Evolutionary conservation across 2,888 invertebrate species (phyloP).

Genomic region (Platycheirus albimanus): DNA sequence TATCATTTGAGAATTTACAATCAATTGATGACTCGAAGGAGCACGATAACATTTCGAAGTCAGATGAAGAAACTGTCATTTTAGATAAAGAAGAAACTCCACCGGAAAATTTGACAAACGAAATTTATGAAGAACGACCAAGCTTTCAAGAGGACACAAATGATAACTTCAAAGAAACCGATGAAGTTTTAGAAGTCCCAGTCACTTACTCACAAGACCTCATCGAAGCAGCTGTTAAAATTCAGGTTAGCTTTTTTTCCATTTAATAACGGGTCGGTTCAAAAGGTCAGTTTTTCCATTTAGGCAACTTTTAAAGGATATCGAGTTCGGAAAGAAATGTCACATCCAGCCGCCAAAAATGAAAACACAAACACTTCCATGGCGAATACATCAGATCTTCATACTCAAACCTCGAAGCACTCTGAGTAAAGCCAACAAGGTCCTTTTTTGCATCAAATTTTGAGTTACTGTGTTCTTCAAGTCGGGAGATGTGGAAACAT

Average conservation of each 20-base stretch:
- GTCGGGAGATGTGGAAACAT: neutral
- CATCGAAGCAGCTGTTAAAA: constrained; percentile 46
- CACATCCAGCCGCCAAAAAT: neutral
- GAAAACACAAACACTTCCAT: neutral
- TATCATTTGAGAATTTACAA: neutral
- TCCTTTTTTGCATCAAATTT: neutral
- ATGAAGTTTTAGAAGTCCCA: neutral
- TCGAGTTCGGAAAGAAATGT: constrained; percentile 31
- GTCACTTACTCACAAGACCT: constrained; percentile 1
- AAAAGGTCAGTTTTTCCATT: neutral
- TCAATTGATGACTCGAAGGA: neutral
- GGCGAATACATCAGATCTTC: too few relatives aligned
- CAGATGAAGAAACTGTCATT: neutral
- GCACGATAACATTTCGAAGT: too few relatives aligned
- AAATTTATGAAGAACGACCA: neutral
- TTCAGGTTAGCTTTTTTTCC: constrained; percentile 53
- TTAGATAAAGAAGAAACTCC: neutral
- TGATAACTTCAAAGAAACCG: neutral
- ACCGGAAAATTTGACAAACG: neutral
- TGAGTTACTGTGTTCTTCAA: neutral
- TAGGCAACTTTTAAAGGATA: constrained; percentile 40
- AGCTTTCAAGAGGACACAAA: neutral
- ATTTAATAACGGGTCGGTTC: neutral
- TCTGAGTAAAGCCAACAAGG: neutral
- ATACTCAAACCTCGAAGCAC: neutral